phyloP scores from a whole-genome alignment of 2,113 vertebrate species.

The Myocastor coypus region DNA sequence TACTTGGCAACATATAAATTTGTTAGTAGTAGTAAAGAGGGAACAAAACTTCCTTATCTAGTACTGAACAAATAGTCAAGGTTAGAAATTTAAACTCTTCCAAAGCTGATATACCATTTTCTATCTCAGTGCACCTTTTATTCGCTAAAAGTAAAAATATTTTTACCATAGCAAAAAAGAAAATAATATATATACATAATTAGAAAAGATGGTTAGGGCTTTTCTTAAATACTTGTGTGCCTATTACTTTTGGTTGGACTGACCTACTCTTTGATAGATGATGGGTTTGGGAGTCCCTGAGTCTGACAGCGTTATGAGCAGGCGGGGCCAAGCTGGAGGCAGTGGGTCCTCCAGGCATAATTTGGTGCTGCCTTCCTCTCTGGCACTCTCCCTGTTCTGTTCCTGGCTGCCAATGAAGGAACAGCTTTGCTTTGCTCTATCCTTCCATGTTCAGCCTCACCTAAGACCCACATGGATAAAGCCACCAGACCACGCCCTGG shows the following conservation, averaged over 20 bases:
- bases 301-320: not conserved
- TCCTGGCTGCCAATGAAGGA: not conserved
- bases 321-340: not conserved
- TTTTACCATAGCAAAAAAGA: not conserved
- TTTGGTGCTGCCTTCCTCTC: not conserved
- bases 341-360: not conserved
- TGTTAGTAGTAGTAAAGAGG: constrained; percentile 17
- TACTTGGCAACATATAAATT: not conserved
- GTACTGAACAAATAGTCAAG: not conserved
- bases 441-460: not conserved
- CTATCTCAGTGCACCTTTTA: not conserved
- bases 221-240: not conserved
- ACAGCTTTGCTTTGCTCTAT: not conserved
- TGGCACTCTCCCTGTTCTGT: not conserved
- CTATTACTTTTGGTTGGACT: not conserved
- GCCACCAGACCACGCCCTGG: not conserved
- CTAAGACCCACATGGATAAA: not conserved
- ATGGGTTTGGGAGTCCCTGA: not conserved
- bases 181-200: not conserved
- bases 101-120: not conserved
- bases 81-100: not conserved
- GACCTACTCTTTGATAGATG: not conserved
- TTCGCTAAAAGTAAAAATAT: not conserved
- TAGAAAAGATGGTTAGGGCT: not conserved
- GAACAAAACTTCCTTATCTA: not conserved